Percentiles rank a stretch among this genome's conserved stretches.
phyloP scores from a whole-genome alignment of 1,140 invertebrate genomes.

The Heterodera schachtii region DNA sequence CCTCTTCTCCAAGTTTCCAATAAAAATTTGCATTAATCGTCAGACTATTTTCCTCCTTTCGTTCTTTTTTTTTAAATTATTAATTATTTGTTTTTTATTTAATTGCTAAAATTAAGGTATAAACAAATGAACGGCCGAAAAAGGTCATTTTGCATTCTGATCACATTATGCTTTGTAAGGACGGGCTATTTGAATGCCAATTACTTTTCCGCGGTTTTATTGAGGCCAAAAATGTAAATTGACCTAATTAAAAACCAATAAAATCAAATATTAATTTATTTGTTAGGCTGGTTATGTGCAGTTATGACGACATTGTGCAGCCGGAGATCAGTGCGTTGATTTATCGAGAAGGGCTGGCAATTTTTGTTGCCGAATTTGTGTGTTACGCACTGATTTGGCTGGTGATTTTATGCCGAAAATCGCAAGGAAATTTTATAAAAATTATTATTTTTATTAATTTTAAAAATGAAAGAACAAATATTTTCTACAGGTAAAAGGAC shows the following conservation, averaged over 20 bases:
- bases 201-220: not conserved
- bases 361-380: constrained; percentile 19
- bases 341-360: constrained; percentile 14
- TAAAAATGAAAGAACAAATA: not conserved
- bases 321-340: constrained; percentile 8
- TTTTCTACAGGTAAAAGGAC: not conserved
- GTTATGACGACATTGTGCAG: constrained; percentile 10
- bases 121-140: not conserved
- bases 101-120: constrained; percentile 10
- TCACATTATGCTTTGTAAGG: constrained; percentile 15
- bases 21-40: too few relatives aligned
- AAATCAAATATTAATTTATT: not conserved
- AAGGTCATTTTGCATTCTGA: not conserved
- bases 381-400: constrained; percentile 23
- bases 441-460: not conserved
- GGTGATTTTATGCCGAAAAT: constrained; percentile 19
- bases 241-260: not conserved
- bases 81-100: not conserved
- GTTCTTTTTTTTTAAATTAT: not conserved
- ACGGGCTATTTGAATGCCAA: not conserved
- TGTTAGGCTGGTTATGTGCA: constrained; percentile 19
- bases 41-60: too few relatives aligned
- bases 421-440: not conserved
- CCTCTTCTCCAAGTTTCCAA: too few relatives aligned
- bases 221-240: not conserved